Conservation (phyloP, 2,797 vertebrate species). For the Helostoma temminkii region DNA sequence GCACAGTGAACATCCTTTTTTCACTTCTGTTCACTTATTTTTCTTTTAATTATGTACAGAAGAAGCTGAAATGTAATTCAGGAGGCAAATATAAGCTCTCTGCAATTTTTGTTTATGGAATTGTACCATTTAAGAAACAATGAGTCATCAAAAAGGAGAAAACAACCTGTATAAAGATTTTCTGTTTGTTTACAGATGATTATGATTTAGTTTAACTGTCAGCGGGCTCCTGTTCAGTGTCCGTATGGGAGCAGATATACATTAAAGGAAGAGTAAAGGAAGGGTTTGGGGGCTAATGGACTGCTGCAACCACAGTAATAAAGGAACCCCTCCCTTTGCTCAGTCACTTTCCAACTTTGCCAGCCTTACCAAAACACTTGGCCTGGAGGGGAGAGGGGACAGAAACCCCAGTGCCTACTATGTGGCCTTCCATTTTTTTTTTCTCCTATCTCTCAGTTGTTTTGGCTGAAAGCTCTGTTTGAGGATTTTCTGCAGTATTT, state of each 20-base stretch:
- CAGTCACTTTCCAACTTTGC: constrained; percentile 58
- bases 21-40: constrained; percentile 66
- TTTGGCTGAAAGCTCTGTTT: constrained; percentile 74
- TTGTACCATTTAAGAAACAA: constrained; percentile 70
- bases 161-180: constrained; percentile 73
- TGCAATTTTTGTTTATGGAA: constrained; percentile 65
- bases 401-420: constrained; percentile 89
- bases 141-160: constrained; percentile 54
- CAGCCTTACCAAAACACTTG: constrained; percentile 83
- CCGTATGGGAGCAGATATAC: constrained; percentile 42
- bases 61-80: constrained; percentile 73
- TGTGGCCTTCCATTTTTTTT: constrained; percentile 91
- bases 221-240: constrained; percentile 66
- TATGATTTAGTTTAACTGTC: constrained; percentile 76
- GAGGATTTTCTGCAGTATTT: constrained; percentile 87
- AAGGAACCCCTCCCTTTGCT: constrained; percentile 52
- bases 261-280: constrained; percentile 47
- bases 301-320: constrained; percentile 53
- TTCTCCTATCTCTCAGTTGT: constrained; percentile 80
- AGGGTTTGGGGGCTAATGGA: constrained; percentile 48
- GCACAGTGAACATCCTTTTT: constrained; percentile 69
- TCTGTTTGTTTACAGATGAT: constrained; percentile 79
- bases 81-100: constrained; percentile 66
- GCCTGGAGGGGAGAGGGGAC: constrained; percentile 78
- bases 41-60: constrained; percentile 76